phyloP scores from a whole-genome alignment of 2,113 vertebrate species.

The Ailuropoda melanoleuca region DNA sequence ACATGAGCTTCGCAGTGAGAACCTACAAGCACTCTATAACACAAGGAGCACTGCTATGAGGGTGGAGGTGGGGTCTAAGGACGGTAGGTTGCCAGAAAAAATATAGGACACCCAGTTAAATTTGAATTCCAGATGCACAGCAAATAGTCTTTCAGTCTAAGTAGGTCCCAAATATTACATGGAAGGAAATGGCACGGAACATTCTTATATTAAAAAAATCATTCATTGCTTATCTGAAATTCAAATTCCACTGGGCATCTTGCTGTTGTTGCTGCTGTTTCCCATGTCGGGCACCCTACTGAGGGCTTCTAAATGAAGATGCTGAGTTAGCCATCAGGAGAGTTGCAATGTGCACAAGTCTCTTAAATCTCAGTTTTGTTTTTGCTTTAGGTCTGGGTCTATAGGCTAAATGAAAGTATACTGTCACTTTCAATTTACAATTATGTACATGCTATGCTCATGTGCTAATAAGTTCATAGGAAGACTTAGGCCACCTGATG shows the following conservation, averaged over 20 bases:
- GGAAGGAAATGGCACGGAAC: not conserved
- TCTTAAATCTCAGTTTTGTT: not conserved
- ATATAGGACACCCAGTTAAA: not conserved
- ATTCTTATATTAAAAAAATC: not conserved
- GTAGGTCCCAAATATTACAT: not conserved
- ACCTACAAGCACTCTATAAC: not conserved
- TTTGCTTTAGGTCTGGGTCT: not conserved
- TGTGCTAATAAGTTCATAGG: not conserved
- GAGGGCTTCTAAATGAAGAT: not conserved
- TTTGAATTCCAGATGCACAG: not conserved
- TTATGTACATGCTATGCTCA: not conserved
- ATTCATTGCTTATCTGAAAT: not conserved
- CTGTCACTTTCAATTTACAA: not conserved
- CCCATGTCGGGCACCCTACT: not conserved
- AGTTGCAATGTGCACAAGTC: not conserved
- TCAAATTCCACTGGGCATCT: not conserved
- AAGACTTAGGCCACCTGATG: not conserved
- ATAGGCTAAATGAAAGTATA: not conserved
- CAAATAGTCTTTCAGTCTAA: not conserved
- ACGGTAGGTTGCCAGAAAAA: not conserved
- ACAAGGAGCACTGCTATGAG: not conserved
- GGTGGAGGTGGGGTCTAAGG: not conserved
- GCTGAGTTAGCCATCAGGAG: not conserved
- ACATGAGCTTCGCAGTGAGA: not conserved
- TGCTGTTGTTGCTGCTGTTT: not conserved